Evolutionary conservation across 2,797 vertebrate species (phyloP), one percentile per base, ranked within the genome.

Genomic region (Otolemur crassicaudatus): DNA sequence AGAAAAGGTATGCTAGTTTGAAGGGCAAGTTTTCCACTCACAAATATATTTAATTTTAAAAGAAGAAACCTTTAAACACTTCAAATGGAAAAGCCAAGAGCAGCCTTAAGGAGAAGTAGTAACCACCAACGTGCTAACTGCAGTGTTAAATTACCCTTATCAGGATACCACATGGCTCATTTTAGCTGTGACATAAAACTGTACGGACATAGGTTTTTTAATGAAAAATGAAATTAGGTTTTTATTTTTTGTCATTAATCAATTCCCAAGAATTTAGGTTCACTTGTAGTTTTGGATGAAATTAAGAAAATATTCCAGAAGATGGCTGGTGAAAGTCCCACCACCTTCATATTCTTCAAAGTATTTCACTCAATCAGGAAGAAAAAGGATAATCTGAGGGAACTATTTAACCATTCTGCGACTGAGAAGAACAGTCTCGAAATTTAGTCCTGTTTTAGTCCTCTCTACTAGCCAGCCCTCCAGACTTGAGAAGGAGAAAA

Each of bases 1-100:
- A 87, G 73, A 94, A 84, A 91, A 90, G 49, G 58, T 90, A 73
- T 60, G 60, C 72, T 84, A 25, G 27, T 79, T 11, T 93, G 82
- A 96, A 93, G 49, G 67, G 40, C 31, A 90, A 95, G 83, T 89
- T 97, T 87, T 94, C 58, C 56, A 90, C 40, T 81, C 79, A 94
- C 79, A 91, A n/a, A 40, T 46, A 25, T 29, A 92, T 70, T 85
- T 95, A 29, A 90, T 89, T 95, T 94, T 69, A 90, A 89, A 92
- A 87, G 65, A 22, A 87, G 40, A 83, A 92, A 81, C 70, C 63
- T 70, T 87, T 93, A 95, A 94, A 40, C 43, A 87, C 43, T 92
- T 94, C 60, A 81, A 94, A 87, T 11, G 92, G 46, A 96, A 97
- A 97, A 89, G 49, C 65, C 53, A 80, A 93, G 46, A 92, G 37